A percentile compares a stretch with the other conserved stretches of the same genome.
phyloP scores from a whole-genome alignment of 64 coral and sea anemone species.

The Montipora cactus region DNA sequence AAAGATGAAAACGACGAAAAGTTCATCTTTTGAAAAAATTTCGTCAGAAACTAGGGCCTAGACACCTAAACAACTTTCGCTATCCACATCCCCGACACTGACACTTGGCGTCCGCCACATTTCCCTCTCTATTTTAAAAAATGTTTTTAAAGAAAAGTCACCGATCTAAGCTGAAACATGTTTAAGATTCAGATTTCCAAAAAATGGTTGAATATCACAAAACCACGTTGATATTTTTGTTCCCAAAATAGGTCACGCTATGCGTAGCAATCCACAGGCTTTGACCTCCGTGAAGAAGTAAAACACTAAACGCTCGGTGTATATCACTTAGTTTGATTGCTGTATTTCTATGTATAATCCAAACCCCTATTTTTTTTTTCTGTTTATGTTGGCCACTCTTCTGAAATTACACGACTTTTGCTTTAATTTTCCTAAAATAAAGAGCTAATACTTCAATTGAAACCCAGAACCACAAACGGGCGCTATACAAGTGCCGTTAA shows the following conservation, averaged over 20 bases:
- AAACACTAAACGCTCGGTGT: no score
- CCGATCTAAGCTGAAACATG: no score
- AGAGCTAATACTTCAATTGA: background rate
- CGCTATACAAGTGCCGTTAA: conserved; percentile 1
- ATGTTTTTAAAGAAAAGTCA: no score
- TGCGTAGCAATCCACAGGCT: no score
- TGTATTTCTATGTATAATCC: no score
- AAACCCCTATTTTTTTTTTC: background rate
- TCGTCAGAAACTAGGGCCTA: background rate
- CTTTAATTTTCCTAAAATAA: background rate
- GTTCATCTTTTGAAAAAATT: background rate
- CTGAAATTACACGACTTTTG: background rate
- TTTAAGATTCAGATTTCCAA: no score
- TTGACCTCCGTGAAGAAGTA: no score
- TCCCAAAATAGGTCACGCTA: no score
- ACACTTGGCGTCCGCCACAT: no score
- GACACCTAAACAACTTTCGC: background rate
- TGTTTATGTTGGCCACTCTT: background rate
- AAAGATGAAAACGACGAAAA: background rate
- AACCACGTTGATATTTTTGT: background rate
- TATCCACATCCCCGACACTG: background rate
- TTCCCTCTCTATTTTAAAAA: no score
- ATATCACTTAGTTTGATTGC: no score
- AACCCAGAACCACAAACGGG: background rate
- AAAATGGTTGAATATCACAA: background rate